A percentile compares a stretch with the other conserved stretches of the same genome.
Evolutionary conservation across 1,140 invertebrate genomes (phyloP).

Genomic region (Leptestheria dahalacensis): DNA sequence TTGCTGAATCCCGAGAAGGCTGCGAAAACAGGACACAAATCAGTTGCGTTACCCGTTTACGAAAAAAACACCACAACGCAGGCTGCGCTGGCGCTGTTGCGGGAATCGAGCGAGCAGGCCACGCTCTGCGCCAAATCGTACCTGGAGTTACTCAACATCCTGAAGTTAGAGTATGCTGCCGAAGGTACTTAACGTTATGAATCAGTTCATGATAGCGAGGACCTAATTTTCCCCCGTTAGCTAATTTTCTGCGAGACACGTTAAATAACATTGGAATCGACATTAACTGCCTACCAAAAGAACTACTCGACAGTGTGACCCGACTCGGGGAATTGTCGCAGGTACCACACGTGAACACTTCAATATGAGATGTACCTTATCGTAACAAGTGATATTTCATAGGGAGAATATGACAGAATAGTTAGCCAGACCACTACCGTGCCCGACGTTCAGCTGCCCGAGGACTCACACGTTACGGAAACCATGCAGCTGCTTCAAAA

Average conservation of each 20-base stretch:
- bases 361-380: too few relatives aligned
- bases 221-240: neutral
- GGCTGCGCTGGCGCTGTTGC: neutral
- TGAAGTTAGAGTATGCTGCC: neutral
- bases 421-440: too few relatives aligned
- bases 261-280: neutral
- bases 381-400: too few relatives aligned
- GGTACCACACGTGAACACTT: too few relatives aligned
- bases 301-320: neutral
- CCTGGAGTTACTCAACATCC: neutral
- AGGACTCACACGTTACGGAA: too few relatives aligned
- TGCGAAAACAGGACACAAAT: neutral
- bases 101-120: neutral
- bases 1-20: neutral
- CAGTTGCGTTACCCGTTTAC: neutral
- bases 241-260: neutral
- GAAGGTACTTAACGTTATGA: neutral
- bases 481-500: neutral
- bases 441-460: too few relatives aligned
- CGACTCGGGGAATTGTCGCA: neutral
- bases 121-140: neutral
- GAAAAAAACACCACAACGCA: neutral
- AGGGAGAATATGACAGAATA: too few relatives aligned
- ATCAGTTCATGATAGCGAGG: neutral
- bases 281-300: neutral